Percentiles rank a stretch among this genome's conserved stretches.
phyloP scores from a whole-genome alignment of 2,888 invertebrate genomes.

The Halocaridina rubra region DNA sequence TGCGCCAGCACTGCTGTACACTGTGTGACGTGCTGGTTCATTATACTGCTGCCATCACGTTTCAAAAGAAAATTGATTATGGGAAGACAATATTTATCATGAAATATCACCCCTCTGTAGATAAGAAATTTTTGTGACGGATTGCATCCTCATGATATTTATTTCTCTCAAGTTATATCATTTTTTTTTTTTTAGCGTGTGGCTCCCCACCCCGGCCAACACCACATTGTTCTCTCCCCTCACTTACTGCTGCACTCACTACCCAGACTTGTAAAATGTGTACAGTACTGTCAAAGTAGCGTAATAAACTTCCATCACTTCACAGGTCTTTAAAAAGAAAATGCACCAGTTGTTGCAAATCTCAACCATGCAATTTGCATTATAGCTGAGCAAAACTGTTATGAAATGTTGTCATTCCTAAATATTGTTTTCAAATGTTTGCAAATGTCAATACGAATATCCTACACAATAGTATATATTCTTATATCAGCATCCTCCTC shows the following conservation, averaged over 20 bases:
- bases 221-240: slow-evolving; percentile 34
- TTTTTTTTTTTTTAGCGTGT: background rate
- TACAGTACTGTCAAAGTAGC: background rate
- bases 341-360: slow-evolving; percentile 36
- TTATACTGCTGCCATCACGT: background rate
- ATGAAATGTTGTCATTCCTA: no score
- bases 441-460: no score
- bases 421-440: no score
- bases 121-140: background rate
- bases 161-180: background rate
- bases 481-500: no score
- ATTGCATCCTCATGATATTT: background rate
- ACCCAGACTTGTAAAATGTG: background rate
- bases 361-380: no score
- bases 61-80: no score
- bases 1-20: slow-evolving; percentile 52
- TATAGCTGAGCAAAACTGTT: no score
- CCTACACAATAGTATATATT: no score
- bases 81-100: no score
- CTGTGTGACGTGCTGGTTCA: slow-evolving; percentile 49
- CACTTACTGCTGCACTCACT: slow-evolving; percentile 19
- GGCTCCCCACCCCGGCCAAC: slow-evolving; percentile 33
- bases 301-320: background rate
- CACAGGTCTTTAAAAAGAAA: no score
- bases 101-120: no score